Conservation (phyloP, 2,113 vertebrate genomes). For the Nyctereutes procyonoides region DNA sequence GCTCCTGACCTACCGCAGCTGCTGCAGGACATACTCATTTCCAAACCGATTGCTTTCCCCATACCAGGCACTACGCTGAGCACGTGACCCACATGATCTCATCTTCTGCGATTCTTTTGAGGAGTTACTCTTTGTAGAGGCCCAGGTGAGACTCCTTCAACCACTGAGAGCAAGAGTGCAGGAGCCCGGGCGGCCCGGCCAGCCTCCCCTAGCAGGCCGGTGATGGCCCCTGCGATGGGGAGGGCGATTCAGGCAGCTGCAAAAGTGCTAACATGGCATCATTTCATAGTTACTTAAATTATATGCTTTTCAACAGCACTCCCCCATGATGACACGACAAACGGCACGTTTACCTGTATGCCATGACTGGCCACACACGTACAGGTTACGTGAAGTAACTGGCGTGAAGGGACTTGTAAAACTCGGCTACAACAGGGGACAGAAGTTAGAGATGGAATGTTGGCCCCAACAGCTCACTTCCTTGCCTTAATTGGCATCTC, state of each 20-base stretch:
- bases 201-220: background rate
- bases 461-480: slow-evolving; percentile 49
- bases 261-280: background rate
- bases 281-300: slow-evolving; percentile 11
- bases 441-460: slow-evolving; percentile 42
- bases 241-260: background rate
- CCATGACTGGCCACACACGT: slow-evolving; percentile 16
- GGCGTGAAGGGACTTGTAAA: slow-evolving; percentile 63
- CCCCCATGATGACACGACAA: background rate
- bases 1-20: background rate
- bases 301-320: slow-evolving; percentile 19
- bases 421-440: slow-evolving; percentile 49
- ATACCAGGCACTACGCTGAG: background rate
- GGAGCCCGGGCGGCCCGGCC: background rate
- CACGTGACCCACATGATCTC: background rate
- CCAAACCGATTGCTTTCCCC: background rate
- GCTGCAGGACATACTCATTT: background rate
- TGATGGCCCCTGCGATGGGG: background rate
- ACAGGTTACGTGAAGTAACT: background rate
- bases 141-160: background rate
- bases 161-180: background rate
- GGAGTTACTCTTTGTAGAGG: background rate
- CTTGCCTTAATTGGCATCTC: slow-evolving; percentile 1
- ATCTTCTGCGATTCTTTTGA: background rate
- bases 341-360: slow-evolving; percentile 20